Evolutionary conservation across 2,113 vertebrate genomes (phyloP).

Genomic region (Bubalus kerabau): DNA sequence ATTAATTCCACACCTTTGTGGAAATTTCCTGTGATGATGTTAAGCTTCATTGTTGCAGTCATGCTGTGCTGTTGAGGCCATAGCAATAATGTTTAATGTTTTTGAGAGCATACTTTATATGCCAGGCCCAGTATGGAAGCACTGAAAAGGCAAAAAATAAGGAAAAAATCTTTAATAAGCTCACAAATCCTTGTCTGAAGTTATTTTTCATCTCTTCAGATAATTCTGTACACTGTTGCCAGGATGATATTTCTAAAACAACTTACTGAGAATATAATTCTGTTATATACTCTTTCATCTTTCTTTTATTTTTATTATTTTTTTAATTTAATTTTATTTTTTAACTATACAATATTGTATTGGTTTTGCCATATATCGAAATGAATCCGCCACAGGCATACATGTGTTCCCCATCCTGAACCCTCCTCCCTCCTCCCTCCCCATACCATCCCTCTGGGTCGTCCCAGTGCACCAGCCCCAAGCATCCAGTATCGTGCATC

Average conservation of each 20-base stretch:
- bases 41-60: not conserved
- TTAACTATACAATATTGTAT: no score
- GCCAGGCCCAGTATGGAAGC: not conserved
- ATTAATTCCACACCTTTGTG: not conserved
- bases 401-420: no score
- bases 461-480: no score
- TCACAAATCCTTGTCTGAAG: not conserved
- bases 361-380: no score
- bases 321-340: no score
- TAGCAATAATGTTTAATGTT: not conserved
- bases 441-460: no score
- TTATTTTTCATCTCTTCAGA: constrained; percentile 13
- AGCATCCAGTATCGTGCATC: no score
- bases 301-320: not conserved
- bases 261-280: not conserved
- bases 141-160: not conserved
- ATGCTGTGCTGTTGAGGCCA: not conserved
- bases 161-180: not conserved
- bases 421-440: no score
- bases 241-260: constrained; percentile 15
- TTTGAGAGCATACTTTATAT: not conserved
- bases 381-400: no score
- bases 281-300: not conserved
- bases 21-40: not conserved
- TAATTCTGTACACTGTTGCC: not conserved